Evolutionary conservation across 2,113 vertebrate genomes (phyloP).

Genomic region (Rhynchomys soricoides): DNA sequence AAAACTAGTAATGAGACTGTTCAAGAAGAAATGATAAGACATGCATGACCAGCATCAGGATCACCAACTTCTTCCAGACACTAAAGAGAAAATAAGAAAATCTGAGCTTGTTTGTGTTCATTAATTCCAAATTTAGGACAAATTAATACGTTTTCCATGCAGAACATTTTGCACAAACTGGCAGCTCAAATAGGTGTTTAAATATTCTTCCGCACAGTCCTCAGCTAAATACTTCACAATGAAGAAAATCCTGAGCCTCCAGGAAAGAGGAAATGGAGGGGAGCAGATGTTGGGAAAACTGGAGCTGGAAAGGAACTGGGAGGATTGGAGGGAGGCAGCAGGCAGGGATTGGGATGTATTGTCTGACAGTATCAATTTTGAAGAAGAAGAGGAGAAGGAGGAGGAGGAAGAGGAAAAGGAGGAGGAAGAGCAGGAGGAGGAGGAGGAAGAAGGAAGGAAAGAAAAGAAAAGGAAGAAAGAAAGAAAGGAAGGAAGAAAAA

Average conservation of each 20-base stretch:
- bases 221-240: neutral
- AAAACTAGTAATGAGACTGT: neutral
- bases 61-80: neutral
- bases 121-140: neutral
- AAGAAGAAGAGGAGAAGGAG: neutral
- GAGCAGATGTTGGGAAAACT: neutral
- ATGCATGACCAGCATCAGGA: neutral
- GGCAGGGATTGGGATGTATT: neutral
- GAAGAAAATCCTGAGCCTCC: neutral
- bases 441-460: too few species aligned
- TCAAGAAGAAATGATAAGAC: neutral
- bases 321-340: neutral
- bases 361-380: neutral
- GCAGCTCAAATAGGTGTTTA: neutral
- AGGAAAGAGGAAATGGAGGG: neutral
- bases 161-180: neutral
- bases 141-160: neutral
- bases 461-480: neutral
- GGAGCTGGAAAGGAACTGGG: neutral
- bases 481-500: neutral
- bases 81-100: neutral
- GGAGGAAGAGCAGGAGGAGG: too few species aligned
- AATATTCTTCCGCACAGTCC: neutral
- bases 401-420: neutral
- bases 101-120: neutral